phyloP scores from a whole-genome alignment of 2,113 vertebrate genomes.

The Osmerus eperlanus region DNA sequence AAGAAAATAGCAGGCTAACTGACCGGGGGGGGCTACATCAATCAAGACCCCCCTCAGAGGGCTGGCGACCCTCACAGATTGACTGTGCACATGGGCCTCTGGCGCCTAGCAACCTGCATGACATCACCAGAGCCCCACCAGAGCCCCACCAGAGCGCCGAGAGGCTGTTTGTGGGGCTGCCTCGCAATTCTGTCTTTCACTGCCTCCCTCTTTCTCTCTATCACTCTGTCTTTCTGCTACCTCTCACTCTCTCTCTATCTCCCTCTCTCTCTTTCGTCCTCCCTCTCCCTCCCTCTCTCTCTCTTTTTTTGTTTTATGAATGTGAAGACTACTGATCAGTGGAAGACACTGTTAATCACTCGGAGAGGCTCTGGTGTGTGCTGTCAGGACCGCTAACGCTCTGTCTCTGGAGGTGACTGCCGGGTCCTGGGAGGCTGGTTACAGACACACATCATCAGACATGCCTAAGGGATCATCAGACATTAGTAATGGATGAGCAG shows the following conservation, averaged over 20 bases:
- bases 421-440: constrained; percentile 38
- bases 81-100: constrained; percentile 53
- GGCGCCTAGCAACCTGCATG: constrained; percentile 57
- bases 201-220: neutral
- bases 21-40: constrained; percentile 31
- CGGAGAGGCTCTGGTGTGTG: neutral
- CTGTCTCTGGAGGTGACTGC: constrained; percentile 34
- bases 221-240: neutral
- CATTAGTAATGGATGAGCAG: too few relatives aligned
- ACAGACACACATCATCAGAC: constrained; percentile 32
- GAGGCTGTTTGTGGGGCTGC: constrained; percentile 37
- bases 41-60: constrained; percentile 37
- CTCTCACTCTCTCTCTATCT: neutral
- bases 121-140: constrained; percentile 56
- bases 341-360: constrained; percentile 12
- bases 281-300: constrained; percentile 70
- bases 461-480: constrained; percentile 5
- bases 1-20: constrained; percentile 87
- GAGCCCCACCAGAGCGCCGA: constrained; percentile 45
- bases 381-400: constrained; percentile 30
- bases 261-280: neutral
- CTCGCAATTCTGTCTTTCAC: neutral
- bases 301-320: constrained; percentile 72
- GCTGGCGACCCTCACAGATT: constrained; percentile 48
- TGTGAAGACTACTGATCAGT: constrained; percentile 91